Conservation (phyloP, 2,113 vertebrate species). For the Caranx melampygus region DNA sequence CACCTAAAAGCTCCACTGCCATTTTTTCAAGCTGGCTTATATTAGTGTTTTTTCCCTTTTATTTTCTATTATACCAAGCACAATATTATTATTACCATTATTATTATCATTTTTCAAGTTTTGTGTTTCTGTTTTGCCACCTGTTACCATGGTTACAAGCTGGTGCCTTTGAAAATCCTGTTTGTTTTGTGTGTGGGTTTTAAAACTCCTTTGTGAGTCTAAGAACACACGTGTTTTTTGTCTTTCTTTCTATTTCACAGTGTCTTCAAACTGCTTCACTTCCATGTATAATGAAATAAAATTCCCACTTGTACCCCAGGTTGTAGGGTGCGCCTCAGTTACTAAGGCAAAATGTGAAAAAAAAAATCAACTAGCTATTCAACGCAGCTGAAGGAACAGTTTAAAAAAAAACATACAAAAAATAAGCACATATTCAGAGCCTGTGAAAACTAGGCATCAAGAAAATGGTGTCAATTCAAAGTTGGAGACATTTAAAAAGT, state of each 20-base stretch:
- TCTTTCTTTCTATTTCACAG: constrained; percentile 1
- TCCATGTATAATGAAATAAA: background rate
- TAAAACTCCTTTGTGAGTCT: background rate
- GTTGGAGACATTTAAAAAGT: no score
- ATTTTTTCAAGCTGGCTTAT: background rate
- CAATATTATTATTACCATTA: background rate
- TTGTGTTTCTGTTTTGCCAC: constrained; percentile 19
- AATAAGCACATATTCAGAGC: no score
- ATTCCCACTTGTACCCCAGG: no score
- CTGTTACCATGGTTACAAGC: constrained; percentile 55
- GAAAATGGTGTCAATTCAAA: no score
- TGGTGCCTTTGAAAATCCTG: constrained; percentile 33
- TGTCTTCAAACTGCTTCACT: constrained; percentile 8
- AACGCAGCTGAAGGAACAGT: no score
- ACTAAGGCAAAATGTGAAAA: no score
- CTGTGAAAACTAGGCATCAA: no score
- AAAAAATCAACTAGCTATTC: no score
- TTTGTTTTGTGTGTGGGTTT: constrained; percentile 1
- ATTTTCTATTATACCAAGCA: background rate
- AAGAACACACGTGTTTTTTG: background rate
- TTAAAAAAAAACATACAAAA: no score
- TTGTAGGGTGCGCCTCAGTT: no score
- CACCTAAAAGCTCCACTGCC: constrained; percentile 12
- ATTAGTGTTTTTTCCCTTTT: background rate
- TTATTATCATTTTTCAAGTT: constrained; percentile 6